Evolutionary conservation across 2,888 invertebrate genomes (phyloP), one percentile per base, ranked within the genome.

Genomic region (Tuberolachnus salignus): DNA sequence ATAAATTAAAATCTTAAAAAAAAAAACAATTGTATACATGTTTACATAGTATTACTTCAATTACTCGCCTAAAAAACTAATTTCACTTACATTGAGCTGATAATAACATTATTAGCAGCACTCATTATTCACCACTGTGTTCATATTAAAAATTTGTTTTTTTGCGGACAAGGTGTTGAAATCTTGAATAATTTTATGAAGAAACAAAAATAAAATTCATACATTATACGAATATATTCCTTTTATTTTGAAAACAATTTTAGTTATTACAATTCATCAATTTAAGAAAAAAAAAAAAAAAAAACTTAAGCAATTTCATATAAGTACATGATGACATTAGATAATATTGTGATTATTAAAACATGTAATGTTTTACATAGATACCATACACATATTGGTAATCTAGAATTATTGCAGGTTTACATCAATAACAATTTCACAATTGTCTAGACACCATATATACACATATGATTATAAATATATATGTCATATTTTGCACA

Each of bases 271-370:
- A 9, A 66, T 66, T 66, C 14, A 10, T 66, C 14, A 10, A 23
- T 66, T 66, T 4, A 34, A 34, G 6, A 34, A 34, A 34, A 34
- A n/a, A 63, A 57, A 59, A 21, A 66, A 64, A 46, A 64, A 64
- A 13, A 59, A 70, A 55, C 14, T 46, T 46, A 71, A 71, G 13
- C 46, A 71, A 46, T 46, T 44, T 59, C 11, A 57, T 71, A 71
- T 71, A 71, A 71, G 71, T 71, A 71, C 71, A 71, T 11, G 21
- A 23, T 71, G 59, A 71, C 21, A 55, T 53, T 14, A 70, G 4
- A 70, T 71, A 57, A 34, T 34, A 34, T 34, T 4, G 6, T 6
- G 6, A 34, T 34, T 57, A 46, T 46, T 71, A 23, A 71, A 71
- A 13, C 46, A n/a, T 59, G n/a, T n/a, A n/a, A n/a, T n/a, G 9